Percentiles rank a stretch among this genome's conserved stretches.
phyloP scores from a whole-genome alignment of 2,797 vertebrate genomes.

The Aotus griseimembra region DNA sequence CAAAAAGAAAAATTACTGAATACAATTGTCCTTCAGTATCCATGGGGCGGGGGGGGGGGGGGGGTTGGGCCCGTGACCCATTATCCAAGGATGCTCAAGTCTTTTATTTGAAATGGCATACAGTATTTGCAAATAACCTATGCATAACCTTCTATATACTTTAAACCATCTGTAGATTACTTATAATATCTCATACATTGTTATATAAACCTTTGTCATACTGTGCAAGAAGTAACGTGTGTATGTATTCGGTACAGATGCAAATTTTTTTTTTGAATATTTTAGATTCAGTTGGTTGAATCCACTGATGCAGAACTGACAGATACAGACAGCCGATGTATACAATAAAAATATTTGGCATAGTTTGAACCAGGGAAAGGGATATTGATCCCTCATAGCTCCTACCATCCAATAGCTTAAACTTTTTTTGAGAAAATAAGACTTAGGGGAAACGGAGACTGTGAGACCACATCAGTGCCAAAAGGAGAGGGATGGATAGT shows the following conservation, averaged over 20 bases:
- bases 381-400: not conserved
- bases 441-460: conserved; percentile 13
- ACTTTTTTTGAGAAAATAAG: not conserved
- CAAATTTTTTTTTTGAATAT: not conserved
- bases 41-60: no score
- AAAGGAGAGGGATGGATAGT: not conserved
- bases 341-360: not conserved
- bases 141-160: not conserved
- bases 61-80: not conserved
- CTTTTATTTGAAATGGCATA: not conserved
- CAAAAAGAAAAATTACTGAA: not conserved
- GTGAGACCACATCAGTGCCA: not conserved
- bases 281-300: not conserved
- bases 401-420: not conserved
- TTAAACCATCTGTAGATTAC: not conserved
- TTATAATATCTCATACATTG: not conserved
- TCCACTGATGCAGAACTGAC: not conserved
- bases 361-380: conserved; percentile 1
- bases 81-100: not conserved
- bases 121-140: not conserved
- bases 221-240: not conserved
- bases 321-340: not conserved
- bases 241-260: not conserved
- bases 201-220: not conserved
- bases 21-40: not conserved